Evolutionary conservation across 2,113 vertebrate genomes (phyloP).

Genomic region (Chaetops frenatus): DNA sequence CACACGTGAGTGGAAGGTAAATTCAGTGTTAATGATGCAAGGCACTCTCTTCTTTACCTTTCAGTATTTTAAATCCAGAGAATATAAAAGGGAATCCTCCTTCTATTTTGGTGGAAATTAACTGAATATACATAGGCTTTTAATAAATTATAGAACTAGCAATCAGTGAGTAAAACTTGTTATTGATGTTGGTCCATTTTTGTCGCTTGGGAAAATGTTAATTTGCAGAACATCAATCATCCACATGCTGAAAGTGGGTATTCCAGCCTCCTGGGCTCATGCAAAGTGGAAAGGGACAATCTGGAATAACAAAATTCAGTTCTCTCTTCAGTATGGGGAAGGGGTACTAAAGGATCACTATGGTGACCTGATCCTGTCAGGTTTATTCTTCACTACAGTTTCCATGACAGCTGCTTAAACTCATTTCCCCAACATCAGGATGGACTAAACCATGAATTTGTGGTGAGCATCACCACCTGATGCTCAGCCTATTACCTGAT

Average conservation of each 20-base stretch:
- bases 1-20: background rate
- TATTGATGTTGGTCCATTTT: background rate
- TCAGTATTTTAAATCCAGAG: background rate
- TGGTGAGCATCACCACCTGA: no score
- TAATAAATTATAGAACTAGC: background rate
- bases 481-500: background rate
- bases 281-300: background rate
- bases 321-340: background rate
- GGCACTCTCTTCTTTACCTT: background rate
- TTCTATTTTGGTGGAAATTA: background rate
- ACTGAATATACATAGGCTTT: background rate
- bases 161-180: background rate
- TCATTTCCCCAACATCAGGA: background rate
- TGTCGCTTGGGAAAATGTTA: background rate
- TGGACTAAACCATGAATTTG: background rate
- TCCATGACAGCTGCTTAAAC: background rate
- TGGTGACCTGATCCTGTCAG: rapidly evolving
- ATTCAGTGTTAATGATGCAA: background rate
- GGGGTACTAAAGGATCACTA: background rate
- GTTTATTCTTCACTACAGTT: background rate
- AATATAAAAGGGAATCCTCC: background rate
- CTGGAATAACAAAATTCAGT: background rate
- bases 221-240: background rate
- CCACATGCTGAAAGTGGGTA: background rate
- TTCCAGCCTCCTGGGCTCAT: background rate